Evolutionary conservation across 2,888 invertebrate species (phyloP).

Genomic region (Doris montereyensis): DNA sequence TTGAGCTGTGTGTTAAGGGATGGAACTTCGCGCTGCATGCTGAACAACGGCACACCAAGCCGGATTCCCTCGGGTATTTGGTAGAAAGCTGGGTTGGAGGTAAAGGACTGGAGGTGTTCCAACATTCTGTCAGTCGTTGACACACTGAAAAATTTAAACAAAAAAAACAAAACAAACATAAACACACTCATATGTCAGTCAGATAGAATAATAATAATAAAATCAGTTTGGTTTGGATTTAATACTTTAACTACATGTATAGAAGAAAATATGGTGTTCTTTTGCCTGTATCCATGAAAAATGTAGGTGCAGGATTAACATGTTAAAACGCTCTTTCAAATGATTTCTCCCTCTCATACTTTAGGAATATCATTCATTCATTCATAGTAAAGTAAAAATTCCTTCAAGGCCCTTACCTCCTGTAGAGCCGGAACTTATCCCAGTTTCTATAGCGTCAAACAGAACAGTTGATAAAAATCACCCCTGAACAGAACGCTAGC

Average conservation of each 20-base stretch:
- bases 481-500: too few species aligned
- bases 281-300: too few species aligned
- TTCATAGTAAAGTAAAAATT: too few species aligned
- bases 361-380: too few species aligned
- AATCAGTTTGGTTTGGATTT: neutral
- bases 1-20: slow-evolving; percentile 66
- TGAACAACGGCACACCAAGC: slow-evolving; percentile 82
- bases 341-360: too few species aligned
- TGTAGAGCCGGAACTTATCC: too few species aligned
- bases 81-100: slow-evolving; percentile 78
- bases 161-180: too few species aligned
- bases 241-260: neutral
- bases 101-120: slow-evolving; percentile 82
- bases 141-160: slow-evolving; percentile 74
- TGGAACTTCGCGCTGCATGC: slow-evolving; percentile 74
- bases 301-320: too few species aligned
- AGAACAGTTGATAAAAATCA: too few species aligned
- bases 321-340: too few species aligned
- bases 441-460: too few species aligned
- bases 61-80: slow-evolving; percentile 81
- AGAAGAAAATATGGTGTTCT: neutral
- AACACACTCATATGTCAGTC: neutral
- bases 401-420: too few species aligned
- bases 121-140: slow-evolving; percentile 80
- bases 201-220: neutral